Evolutionary conservation across 2,113 vertebrate genomes (phyloP), one percentile per base, ranked within the genome.

Genomic region (Stegostoma tigrinum): DNA sequence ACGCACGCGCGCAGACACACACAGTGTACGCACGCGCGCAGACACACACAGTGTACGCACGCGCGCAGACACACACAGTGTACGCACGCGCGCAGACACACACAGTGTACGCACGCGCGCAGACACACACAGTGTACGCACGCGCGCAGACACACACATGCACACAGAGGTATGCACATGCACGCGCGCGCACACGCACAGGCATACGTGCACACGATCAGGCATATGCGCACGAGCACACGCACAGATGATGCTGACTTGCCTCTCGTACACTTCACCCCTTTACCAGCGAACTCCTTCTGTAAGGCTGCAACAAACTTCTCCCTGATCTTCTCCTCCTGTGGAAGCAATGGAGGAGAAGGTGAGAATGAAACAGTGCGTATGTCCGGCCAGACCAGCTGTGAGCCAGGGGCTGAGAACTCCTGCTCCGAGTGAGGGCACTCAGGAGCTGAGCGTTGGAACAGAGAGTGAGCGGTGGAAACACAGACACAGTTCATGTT

Each of bases 311-410:
- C 98, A 96, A 99, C 99, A 95, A 99, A 99, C 96, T 99, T 99
- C 97, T 99, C 99, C 93, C 98, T 97, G 95, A 99, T 99, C 97
- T 97, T 98, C 96, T 99, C 99, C 96, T 98, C 99, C 99, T 99
- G 97, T 5, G 12, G 64, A 34, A 38, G n/a, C 17, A 95, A 48
- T 64, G 2, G 8, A 30, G 61, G 94, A 72, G n/a, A 95, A 96
- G 83, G 85, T 1, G 48, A 68, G 0, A 30, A 61, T 66, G 19
- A 17, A 5, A 91, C 8, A 94, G 34, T 61, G 8, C n/a, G 1
- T 1, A 2, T 6, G 5, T 48, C 15, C n/a, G 0, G 24, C 0
- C 10, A 66, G 0, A 19, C 23, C n/a, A 42, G 10, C 0, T 66
- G 14, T 34, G 67, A 19, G 15, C 42, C 34, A 42, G n/a, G 38